Evolutionary conservation across 2,113 vertebrate species (phyloP).

Genomic region (Sturnira hondurensis): DNA sequence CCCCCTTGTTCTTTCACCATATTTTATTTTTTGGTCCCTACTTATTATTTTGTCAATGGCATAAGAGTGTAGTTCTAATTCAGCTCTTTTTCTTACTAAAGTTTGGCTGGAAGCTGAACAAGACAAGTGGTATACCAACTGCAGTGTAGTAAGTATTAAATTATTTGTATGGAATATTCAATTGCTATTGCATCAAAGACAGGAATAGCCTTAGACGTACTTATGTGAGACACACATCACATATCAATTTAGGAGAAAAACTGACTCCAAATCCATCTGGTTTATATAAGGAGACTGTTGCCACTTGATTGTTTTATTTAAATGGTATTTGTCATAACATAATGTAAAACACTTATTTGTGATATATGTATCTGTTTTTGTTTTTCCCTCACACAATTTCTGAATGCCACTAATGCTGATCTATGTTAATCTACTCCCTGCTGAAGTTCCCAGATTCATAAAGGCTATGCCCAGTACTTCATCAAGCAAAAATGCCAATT

Average conservation of each 20-base stretch:
- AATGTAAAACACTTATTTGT: not conserved
- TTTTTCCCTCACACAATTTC: not conserved
- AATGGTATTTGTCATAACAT: not conserved
- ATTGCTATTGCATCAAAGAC: not conserved
- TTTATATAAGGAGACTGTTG: not conserved
- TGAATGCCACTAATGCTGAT: not conserved
- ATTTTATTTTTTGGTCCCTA: constrained; percentile 40
- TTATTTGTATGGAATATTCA: not conserved
- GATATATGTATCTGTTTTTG: not conserved
- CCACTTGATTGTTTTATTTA: not conserved
- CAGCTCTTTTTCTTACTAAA: constrained; percentile 33
- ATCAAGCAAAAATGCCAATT: not conserved
- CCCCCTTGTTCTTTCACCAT: constrained; percentile 15
- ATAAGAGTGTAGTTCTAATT: constrained; percentile 48
- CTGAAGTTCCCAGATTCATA: not conserved
- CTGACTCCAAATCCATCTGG: not conserved
- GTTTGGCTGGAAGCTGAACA: not conserved
- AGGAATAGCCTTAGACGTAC: not conserved
- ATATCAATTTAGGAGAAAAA: not conserved
- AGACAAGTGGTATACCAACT: not conserved
- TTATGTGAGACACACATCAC: not conserved
- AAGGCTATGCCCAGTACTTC: not conserved
- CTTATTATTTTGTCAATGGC: constrained; percentile 57
- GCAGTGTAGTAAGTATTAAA: not conserved
- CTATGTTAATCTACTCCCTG: not conserved